phyloP scores from a whole-genome alignment of 2,888 invertebrate genomes.

The Trimorus sp. region DNA sequence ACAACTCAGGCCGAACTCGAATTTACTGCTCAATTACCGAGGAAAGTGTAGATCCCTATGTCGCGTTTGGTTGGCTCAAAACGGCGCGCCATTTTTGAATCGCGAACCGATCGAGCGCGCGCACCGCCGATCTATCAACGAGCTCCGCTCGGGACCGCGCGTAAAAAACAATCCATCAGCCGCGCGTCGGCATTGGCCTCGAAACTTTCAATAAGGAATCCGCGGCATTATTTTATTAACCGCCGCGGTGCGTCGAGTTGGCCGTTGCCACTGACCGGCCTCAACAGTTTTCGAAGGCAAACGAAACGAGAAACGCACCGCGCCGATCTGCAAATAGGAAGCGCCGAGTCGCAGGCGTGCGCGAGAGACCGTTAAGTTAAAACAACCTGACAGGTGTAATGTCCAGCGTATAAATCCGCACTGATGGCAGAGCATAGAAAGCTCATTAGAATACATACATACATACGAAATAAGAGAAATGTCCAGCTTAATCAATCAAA shows the following conservation, averaged over 20 bases:
- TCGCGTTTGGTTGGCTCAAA: too few relatives aligned
- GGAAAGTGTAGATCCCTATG: too few relatives aligned
- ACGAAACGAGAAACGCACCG: slow-evolving; percentile 48
- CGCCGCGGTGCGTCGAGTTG: slow-evolving; percentile 15
- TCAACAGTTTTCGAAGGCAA: slow-evolving; percentile 66
- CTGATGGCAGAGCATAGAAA: slow-evolving; percentile 55
- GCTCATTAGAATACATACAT: slow-evolving; percentile 48
- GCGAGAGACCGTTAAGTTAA: slow-evolving; percentile 57
- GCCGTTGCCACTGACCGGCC: slow-evolving; percentile 70
- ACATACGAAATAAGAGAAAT: slow-evolving; percentile 14
- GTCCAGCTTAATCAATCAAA: slow-evolving; percentile 17
- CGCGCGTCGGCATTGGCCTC: slow-evolving; percentile 18
- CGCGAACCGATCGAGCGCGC: too few relatives aligned
- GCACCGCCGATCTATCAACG: too few relatives aligned
- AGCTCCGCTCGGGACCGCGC: too few relatives aligned
- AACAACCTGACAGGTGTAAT: slow-evolving; percentile 64
- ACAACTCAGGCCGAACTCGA: too few relatives aligned
- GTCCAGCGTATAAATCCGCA: slow-evolving; percentile 50
- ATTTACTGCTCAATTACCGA: too few relatives aligned
- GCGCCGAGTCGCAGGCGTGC: slow-evolving; percentile 65
- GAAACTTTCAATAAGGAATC: slow-evolving; percentile 4
- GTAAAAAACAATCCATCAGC: background rate
- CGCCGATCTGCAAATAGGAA: slow-evolving; percentile 71
- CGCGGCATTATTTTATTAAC: slow-evolving; percentile 32
- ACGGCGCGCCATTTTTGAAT: too few relatives aligned